These are phyloP conservation scores for Toxotes lorentzi DNA, from an alignment of 2,797 vertebrate species.

Conservation along the genomic window DNA sequence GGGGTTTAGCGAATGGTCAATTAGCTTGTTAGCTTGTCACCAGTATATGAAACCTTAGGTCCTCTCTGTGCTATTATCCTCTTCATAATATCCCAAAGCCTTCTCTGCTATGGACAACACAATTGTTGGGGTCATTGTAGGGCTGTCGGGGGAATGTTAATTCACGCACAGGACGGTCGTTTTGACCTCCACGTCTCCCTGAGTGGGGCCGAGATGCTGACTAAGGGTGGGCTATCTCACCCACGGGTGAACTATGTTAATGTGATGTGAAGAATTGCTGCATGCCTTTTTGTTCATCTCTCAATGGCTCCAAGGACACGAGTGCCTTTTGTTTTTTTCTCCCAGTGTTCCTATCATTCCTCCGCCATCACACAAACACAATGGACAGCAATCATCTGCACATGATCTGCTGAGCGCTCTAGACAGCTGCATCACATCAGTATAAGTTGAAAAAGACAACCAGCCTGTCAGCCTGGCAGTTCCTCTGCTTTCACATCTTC, in stretches of 20 bases:
- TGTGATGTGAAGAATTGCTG: conserved; percentile 63
- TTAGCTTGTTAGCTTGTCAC: conserved; percentile 19
- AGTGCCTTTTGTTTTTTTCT: background rate
- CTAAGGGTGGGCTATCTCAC: conserved; percentile 71
- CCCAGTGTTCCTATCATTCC: conserved; percentile 33
- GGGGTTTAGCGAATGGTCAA: background rate
- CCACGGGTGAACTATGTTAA: conserved; percentile 77
- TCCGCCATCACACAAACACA: conserved; percentile 37
- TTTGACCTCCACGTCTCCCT: conserved; percentile 72
- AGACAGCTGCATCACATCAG: conserved; percentile 65
- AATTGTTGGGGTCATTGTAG: conserved; percentile 47
- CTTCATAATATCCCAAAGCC: conserved; percentile 9
- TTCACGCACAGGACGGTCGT: conserved; percentile 55
- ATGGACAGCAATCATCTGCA: conserved; percentile 51
- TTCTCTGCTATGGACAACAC: conserved; percentile 32
- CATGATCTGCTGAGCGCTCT: conserved; percentile 14
- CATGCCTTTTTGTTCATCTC: conserved; percentile 59
- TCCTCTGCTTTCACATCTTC: conserved; percentile 58
- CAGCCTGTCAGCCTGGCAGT: conserved; percentile 56
- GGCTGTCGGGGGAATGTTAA: conserved; percentile 78
- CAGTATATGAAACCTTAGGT: conserved; percentile 4
- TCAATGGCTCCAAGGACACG: conserved; percentile 66
- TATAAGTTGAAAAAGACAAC: conserved; percentile 65
- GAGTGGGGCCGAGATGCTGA: conserved; percentile 78
- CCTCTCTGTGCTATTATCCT: conserved; percentile 17